Evolutionary conservation across 2,888 invertebrate genomes (phyloP), one percentile per base, ranked within the genome.

Genomic region (Chrysolina haemoptera): DNA sequence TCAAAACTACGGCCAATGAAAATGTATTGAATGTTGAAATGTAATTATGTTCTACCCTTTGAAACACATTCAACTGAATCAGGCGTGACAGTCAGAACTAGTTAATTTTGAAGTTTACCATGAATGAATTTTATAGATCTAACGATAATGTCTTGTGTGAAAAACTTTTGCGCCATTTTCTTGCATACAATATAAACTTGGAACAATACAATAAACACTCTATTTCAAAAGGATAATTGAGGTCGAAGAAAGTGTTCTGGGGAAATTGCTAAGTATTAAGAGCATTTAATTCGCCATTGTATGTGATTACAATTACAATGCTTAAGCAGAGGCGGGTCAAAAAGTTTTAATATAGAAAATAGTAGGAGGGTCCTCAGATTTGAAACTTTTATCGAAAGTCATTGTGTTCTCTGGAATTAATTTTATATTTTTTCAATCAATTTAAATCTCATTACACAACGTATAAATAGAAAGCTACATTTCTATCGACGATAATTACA

Each of bases 181-280:
- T 22, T 9, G 18, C 35, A 50, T 35, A 67, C 62, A 72, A 72
- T 64, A 68, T 64, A 48, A 35, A 46, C 35, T 16, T 62, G 18
- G 62, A 68, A 35, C 35, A 35, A 35, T 27, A 12, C 40, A 43
- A 14, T 50, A n/a, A 59, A 59, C 35, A 27, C 16, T 65, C n/a
- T 20, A 67, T 69, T 71, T 59, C 63, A 22, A 64, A 62, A 69
- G 59, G 59, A 69, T n/a, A 55, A 72, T 70, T 41, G 69, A 69
- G 72, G 75, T 75, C 75, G 55, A 75, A 75, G 75, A 75, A 75
- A 75, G 75, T 67, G 59, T 66, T 59, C 18, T 65, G 69, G 65
- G 71, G 68, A 75, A 71, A 69, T 66, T 62, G 55, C 43, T 27
- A 40, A 41, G 53, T 27, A 62, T 66, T 62, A 59, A 67, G 64